phyloP scores from a whole-genome alignment of 2,113 vertebrate species.

The Phylloscopus trochilus region DNA sequence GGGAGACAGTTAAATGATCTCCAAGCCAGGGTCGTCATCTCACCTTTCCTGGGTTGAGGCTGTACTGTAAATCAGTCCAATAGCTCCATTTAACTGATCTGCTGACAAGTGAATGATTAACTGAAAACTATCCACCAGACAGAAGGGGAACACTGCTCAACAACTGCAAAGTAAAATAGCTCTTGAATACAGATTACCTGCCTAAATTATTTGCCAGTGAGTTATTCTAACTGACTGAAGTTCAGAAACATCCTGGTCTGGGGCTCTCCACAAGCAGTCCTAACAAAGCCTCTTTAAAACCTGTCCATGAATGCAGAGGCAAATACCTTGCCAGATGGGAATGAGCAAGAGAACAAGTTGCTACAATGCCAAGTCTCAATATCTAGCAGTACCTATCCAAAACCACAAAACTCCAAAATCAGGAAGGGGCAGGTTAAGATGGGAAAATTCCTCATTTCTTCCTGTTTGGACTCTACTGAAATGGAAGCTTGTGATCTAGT shows the following conservation, averaged over 20 bases:
- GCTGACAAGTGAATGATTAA: constrained; percentile 45
- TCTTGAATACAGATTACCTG: neutral
- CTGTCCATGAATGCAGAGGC: neutral
- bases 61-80: constrained; percentile 12
- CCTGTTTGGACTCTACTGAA: neutral
- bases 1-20: neutral
- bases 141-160: neutral
- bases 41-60: neutral
- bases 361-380: neutral
- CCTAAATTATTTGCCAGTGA: neutral
- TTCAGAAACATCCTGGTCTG: neutral
- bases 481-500: neutral
- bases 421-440: neutral
- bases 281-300: neutral
- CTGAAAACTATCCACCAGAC: neutral
- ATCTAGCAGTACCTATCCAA: neutral
- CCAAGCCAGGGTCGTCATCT: neutral
- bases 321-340: neutral
- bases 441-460: neutral
- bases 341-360: neutral
- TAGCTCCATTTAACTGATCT: neutral
- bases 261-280: neutral
- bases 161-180: neutral
- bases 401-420: neutral
- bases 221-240: neutral